Conservation (phyloP, 2,888 invertebrate genomes). For the Andrena marginata region DNA sequence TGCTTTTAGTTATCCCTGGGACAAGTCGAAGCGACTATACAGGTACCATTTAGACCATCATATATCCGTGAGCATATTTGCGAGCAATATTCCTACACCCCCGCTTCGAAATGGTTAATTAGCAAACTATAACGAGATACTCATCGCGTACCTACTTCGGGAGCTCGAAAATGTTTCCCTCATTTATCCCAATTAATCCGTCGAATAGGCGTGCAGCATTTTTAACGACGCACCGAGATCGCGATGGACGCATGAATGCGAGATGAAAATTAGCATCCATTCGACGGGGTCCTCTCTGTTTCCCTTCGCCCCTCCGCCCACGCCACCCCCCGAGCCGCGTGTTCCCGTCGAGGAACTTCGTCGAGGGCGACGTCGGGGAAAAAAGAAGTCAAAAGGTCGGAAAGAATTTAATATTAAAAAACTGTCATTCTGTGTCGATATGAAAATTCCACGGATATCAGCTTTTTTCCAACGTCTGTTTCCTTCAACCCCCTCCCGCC, state of each 20-base stretch:
- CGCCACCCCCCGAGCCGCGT: conserved; percentile 9
- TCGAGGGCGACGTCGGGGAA: conserved; percentile 39
- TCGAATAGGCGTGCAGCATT: conserved; percentile 8
- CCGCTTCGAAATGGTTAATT: no score
- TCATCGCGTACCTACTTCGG: no score
- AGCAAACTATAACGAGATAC: no score
- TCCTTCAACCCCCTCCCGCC: conserved; percentile 36
- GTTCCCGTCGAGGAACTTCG: conserved; percentile 48
- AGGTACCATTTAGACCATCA: no score
- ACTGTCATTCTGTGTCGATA: conserved; percentile 84
- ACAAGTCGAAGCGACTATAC: no score
- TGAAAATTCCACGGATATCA: conserved; percentile 84
- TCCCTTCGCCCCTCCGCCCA: conserved; percentile 32
- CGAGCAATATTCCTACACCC: no score
- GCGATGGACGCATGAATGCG: conserved; percentile 49
- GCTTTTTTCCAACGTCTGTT: conserved; percentile 72
- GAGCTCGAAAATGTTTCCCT: background rate
- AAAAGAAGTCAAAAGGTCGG: conserved; percentile 75
- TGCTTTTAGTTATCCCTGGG: no score
- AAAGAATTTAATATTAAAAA: conserved; percentile 85
- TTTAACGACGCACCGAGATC: conserved; percentile 24
- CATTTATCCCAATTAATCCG: conserved; percentile 13
- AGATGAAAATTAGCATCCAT: conserved; percentile 67
- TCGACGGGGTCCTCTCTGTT: conserved; percentile 17
- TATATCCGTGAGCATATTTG: no score